Base-by-base conservation (phyloP, 2,888 invertebrate genomes). In the Petrophora chlorosata region DNA sequence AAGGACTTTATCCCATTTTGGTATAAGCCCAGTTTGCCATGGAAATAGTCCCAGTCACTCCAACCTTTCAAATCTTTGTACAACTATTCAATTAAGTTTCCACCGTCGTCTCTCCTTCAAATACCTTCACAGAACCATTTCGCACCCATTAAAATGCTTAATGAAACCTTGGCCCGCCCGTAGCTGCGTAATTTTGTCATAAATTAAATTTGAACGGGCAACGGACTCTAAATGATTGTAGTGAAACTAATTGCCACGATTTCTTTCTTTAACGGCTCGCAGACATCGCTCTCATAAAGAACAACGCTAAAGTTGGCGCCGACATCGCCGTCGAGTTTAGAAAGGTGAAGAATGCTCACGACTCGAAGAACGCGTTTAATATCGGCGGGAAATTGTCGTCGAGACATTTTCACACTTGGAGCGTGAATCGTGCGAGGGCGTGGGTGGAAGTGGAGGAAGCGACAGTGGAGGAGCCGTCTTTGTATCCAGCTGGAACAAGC, bases 281-380 rank as follows among this genome's bases (percentile, higher is more conserved):
- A 96, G 96, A 99, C 89, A 95, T 97, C 64, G 97, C 95, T 16
- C 91, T 99, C 47, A 95, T 99, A 69, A 94, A 96, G 89, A 98
- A 99, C 85, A 99, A 99, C 85, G 99, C 98, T 1, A 90, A 83
- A 70, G 92, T 96, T 36, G 98, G 96, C 10, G 94, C 96, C 42
- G 89, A 94, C 76, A 95, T 98, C 61, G 96, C 97, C 1, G 90
- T 93, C 13, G 92, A 93, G 70, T 89, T 93, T 69, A 84, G 88
- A 71, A 84, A 87, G 70, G 66, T 89, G 56, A 76, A 70, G 67
- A 82, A 82, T 65, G 68, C 57, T 48, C 64, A 63, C 59, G 70
- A 73, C 73, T 68, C 65, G 32, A 69, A 59, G 63, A 73, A 65
- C 56, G 59, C 63, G 59, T 69, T 65, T 60, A 80, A 81, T 77